A percentile compares a stretch with the other conserved stretches of the same genome.
Conservation (phyloP, 2,113 vertebrate species). For the Saguinus midas region DNA sequence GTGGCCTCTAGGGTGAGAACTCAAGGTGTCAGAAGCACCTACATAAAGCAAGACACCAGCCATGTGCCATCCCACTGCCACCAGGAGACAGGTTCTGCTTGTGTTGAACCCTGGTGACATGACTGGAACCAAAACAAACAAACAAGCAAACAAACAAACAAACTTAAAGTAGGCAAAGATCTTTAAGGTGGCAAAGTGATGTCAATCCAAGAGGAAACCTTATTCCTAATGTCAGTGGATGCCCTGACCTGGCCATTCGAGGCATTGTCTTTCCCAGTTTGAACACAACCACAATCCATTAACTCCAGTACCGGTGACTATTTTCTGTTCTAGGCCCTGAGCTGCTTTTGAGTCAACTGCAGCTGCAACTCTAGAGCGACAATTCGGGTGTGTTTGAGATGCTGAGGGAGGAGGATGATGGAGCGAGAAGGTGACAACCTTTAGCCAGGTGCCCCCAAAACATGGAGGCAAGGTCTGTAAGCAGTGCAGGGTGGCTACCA, state of each 20-base stretch:
- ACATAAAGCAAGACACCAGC: fast-evolving
- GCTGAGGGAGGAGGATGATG: not conserved
- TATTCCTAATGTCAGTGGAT: no score
- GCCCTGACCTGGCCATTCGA: fast-evolving
- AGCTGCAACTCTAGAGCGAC: fast-evolving
- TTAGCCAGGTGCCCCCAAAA: fast-evolving
- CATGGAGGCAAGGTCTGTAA: not conserved
- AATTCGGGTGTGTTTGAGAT: not conserved
- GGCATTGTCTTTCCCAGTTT: fast-evolving
- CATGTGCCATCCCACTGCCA: no score
- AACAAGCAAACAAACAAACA: not conserved
- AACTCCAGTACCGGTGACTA: fast-evolving
- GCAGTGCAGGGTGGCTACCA: not conserved
- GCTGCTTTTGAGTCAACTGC: no score
- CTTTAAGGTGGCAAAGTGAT: not conserved
- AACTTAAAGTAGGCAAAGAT: not conserved
- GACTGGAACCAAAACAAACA: not conserved
- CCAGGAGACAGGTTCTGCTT: fast-evolving
- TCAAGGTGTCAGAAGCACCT: not conserved
- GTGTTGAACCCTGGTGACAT: not conserved
- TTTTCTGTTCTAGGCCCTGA: not conserved
- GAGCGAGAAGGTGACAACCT: not conserved
- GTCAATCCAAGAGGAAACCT: not conserved
- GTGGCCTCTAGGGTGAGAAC: not conserved
- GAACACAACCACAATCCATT: not conserved